Evolutionary conservation across 2,888 invertebrate species (phyloP), one percentile per base, ranked within the genome.

Genomic region (Steinernema carpocapsae): DNA sequence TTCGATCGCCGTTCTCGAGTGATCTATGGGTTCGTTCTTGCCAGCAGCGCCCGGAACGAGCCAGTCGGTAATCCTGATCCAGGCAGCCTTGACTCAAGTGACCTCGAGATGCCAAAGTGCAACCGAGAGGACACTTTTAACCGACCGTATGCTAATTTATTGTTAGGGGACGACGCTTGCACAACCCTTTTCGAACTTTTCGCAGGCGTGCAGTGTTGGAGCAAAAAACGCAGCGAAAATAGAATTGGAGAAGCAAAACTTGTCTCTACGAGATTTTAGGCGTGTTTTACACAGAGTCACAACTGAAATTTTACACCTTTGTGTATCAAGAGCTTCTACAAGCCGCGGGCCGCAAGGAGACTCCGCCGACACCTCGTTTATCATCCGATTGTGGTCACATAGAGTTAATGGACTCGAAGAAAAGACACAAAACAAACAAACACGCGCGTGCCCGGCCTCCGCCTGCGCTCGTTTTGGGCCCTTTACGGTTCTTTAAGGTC

Each of bases 211-310:
- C 43, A 14, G 43, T 14, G 14, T 12, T 12, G 43, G 14, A 43
- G 43, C 43, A 14, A 14, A 43, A 14, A 43, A 43, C 43, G 43
- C 10, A 43, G 26, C 6, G 22, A 10, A 56, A 26, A 56, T 12
- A 6, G 56, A 10, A 43, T 43, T 7, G 26, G 56, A 24, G 26
- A 26, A 56, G 26, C n/a, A 56, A 56, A 56, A 56, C 56, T 56
- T 56, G 56, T 56, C 56, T 22, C 56, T 24, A 56, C 26, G 56
- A 10, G 26, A 56, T 56, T 56, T 56, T 26, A 22, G 56, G 26
- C 56, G 56, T 56, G 56, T 56, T 56, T 56, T 56, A 56, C 56
- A 56, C 56, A 56, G 56, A 56, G 24, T 56, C 56, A 22, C 56
- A 56, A 56, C 56, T 14, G 56, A 56, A 56, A 56, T 56, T 19